Conservation (phyloP, 2,888 invertebrate species). For the Heteromurus nitidus region DNA sequence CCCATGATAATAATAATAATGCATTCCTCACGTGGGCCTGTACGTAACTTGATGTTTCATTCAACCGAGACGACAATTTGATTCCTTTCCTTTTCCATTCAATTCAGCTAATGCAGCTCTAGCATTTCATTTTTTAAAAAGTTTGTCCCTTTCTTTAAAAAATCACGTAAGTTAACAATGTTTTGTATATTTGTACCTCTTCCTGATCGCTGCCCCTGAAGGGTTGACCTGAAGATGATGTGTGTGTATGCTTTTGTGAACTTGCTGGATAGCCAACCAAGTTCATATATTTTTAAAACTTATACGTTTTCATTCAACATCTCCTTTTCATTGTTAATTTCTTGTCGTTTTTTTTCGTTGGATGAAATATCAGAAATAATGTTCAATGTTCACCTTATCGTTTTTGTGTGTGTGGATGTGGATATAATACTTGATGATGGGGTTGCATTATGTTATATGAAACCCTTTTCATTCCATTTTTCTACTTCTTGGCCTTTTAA, state of each 20-base stretch:
- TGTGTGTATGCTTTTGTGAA: conserved; percentile 13
- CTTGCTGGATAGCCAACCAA: neutral
- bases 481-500: conserved; percentile 54
- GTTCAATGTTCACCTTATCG: conserved; percentile 51
- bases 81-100: conserved; percentile 22
- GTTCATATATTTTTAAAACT: conserved; percentile 30
- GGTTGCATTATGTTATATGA: conserved; percentile 42
- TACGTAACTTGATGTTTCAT: conserved; percentile 11
- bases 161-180: conserved; percentile 35
- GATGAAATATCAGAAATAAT: no score
- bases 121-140: neutral
- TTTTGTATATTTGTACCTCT: conserved; percentile 17
- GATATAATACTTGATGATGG: conserved; percentile 21
- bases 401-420: no score
- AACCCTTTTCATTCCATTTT: conserved; percentile 9
- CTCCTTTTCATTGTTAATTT: conserved; percentile 20
- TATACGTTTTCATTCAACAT: conserved; percentile 21
- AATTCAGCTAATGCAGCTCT: neutral
- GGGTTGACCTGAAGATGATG: conserved; percentile 29
- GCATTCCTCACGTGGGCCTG: neutral
- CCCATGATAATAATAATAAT: no score
- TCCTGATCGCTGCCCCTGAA: neutral
- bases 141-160: conserved; percentile 18
- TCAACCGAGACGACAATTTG: conserved; percentile 32
- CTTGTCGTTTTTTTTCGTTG: neutral